Conservation (phyloP, 2,888 invertebrate genomes). For the Scaptomyza flava region DNA sequence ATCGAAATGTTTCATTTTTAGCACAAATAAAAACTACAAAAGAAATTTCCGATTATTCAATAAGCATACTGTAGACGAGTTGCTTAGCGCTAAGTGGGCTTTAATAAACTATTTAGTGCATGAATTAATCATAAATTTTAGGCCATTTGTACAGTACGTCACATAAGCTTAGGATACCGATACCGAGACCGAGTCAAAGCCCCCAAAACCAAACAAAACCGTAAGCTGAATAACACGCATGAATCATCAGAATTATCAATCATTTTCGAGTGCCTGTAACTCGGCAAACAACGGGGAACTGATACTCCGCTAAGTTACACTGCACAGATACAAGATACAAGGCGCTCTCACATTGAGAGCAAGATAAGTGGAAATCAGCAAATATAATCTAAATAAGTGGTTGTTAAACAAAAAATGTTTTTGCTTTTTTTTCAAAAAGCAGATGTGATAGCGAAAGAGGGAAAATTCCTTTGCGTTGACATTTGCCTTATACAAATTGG, state of each 20-base stretch:
- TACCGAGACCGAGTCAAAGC: constrained; percentile 10
- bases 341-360: constrained; percentile 66
- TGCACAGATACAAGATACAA: constrained; percentile 30
- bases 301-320: constrained; percentile 47
- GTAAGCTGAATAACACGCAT: constrained; percentile 74
- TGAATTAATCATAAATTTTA: constrained; percentile 64
- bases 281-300: constrained; percentile 44
- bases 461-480: constrained; percentile 40
- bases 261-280: constrained; percentile 71
- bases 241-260: constrained; percentile 79
- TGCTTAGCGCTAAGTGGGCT: background rate
- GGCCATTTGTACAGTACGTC: constrained; percentile 31
- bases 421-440: constrained; percentile 21
- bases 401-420: constrained; percentile 73
- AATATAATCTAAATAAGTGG: constrained; percentile 82
- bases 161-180: constrained; percentile 25
- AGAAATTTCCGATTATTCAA: background rate
- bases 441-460: constrained; percentile 7
- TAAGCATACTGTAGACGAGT: background rate
- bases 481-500: constrained; percentile 64
- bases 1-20: constrained; percentile 6
- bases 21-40: background rate
- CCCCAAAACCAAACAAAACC: constrained; percentile 25
- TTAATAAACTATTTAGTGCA: constrained; percentile 40
- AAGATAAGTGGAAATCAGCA: constrained; percentile 78